phyloP scores from a whole-genome alignment of 1,140 invertebrate genomes.

The Apis florea region DNA sequence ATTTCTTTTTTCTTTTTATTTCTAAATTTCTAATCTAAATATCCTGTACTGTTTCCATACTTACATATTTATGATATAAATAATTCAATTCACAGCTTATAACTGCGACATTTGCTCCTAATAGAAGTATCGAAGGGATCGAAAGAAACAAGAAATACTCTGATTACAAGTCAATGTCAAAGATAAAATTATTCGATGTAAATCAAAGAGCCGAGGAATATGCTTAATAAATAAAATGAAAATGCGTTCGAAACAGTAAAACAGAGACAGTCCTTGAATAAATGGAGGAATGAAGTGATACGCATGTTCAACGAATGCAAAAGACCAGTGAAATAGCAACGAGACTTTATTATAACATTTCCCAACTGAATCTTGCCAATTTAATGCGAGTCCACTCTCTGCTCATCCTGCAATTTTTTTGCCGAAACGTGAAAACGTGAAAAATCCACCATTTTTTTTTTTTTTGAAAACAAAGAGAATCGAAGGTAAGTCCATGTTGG shows the following conservation, averaged over 20 bases:
- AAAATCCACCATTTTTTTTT: neutral
- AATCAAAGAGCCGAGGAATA: neutral
- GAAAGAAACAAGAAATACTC: neutral
- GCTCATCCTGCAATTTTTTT: neutral
- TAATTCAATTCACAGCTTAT: no score
- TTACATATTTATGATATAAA: no score
- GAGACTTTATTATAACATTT: no score
- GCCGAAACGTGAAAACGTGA: neutral
- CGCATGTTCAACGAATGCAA: neutral
- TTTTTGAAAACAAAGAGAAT: neutral
- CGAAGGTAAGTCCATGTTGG: neutral
- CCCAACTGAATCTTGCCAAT: no score
- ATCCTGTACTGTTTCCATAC: no score
- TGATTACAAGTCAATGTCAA: neutral
- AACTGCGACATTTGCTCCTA: no score
- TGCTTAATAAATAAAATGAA: neutral
- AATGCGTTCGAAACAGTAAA: neutral
- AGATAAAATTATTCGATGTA: no score
- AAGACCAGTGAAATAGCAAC: no score
- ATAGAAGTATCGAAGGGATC: neutral
- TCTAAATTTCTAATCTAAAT: no score
- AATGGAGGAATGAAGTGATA: no score
- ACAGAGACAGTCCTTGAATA: neutral
- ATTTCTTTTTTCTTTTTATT: no score
- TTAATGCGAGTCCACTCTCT: neutral